Evolutionary conservation across 2,888 invertebrate genomes (phyloP).

Genomic region (Apodemia mormo): DNA sequence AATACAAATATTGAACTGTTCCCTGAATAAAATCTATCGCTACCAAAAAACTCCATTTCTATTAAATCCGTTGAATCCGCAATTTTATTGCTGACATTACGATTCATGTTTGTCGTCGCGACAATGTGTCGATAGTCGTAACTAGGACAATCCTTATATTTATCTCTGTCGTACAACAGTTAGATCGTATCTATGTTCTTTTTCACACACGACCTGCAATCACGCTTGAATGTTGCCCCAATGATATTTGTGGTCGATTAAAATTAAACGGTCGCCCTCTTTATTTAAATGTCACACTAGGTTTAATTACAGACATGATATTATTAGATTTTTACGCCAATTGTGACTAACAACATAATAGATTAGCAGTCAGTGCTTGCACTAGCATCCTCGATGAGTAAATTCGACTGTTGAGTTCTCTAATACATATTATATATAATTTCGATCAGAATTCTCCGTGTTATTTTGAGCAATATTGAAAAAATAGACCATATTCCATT

Average conservation of each 20-base stretch:
- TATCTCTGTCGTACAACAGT: slow-evolving; percentile 59
- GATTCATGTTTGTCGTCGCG: slow-evolving; percentile 46
- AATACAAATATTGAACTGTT: background rate
- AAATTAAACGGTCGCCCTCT: slow-evolving; percentile 77
- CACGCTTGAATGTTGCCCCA: slow-evolving; percentile 64
- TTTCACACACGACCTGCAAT: slow-evolving; percentile 61
- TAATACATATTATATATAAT: too few species aligned
- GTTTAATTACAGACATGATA: slow-evolving; percentile 73
- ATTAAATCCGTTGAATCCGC: slow-evolving; percentile 20
- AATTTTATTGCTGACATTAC: slow-evolving; percentile 24
- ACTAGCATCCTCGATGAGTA: background rate
- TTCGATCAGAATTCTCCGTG: too few species aligned
- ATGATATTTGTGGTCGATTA: slow-evolving; percentile 80
- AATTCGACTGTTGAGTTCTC: too few species aligned
- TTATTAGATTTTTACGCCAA: slow-evolving; percentile 58
- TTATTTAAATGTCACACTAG: slow-evolving; percentile 80
- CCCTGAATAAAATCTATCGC: slow-evolving; percentile 7
- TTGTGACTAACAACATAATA: slow-evolving; percentile 4
- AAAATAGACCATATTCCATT: too few species aligned
- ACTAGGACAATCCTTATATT: slow-evolving; percentile 69
- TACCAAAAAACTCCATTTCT: slow-evolving; percentile 9
- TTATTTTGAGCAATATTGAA: too few species aligned
- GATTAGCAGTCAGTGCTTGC: background rate
- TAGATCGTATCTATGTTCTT: slow-evolving; percentile 48
- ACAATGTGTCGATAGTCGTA: slow-evolving; percentile 71